Conservation (phyloP, 2,113 vertebrate species). For the Nesospiza acunhae region DNA sequence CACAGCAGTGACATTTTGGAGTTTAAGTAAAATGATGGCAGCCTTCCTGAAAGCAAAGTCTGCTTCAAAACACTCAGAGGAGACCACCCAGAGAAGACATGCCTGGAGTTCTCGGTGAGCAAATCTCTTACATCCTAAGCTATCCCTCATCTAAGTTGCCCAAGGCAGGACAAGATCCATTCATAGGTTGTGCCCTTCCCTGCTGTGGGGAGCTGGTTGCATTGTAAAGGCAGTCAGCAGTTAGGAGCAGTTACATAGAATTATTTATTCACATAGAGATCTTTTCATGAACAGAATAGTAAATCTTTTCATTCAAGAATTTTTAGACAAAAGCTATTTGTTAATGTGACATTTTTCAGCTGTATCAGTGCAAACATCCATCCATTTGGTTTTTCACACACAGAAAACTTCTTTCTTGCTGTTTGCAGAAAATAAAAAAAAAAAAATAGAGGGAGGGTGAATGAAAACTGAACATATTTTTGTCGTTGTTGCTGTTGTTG, state of each 20-base stretch:
- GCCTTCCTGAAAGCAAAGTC: conserved; percentile 11
- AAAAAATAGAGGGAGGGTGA: not conserved
- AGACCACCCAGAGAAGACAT: conserved; percentile 10
- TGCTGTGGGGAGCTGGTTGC: not conserved
- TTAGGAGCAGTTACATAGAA: conserved; percentile 19
- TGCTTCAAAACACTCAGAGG: not conserved
- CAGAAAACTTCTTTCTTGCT: conserved; percentile 26
- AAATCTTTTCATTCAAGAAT: conserved; percentile 58
- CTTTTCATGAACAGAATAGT: conserved; percentile 47
- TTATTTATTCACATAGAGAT: conserved; percentile 49
- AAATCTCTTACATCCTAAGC: not conserved
- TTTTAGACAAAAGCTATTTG: conserved; percentile 56
- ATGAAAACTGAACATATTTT: not conserved
- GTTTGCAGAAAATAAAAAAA: not conserved
- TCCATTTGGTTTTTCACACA: conserved; percentile 14
- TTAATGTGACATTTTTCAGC: conserved; percentile 50
- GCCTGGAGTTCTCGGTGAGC: not conserved
- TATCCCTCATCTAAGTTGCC: conserved; percentile 31
- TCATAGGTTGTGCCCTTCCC: conserved; percentile 37
- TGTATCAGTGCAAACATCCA: conserved; percentile 42
- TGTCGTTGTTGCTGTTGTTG: not conserved
- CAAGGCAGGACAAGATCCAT: conserved; percentile 20
- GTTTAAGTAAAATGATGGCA: not conserved
- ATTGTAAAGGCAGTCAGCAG: conserved; percentile 38
- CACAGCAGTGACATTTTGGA: not conserved